Percentiles rank a stretch among this genome's conserved stretches.
Evolutionary conservation across 2,113 vertebrate species (phyloP).

Genomic region (Damaliscus lunatus): DNA sequence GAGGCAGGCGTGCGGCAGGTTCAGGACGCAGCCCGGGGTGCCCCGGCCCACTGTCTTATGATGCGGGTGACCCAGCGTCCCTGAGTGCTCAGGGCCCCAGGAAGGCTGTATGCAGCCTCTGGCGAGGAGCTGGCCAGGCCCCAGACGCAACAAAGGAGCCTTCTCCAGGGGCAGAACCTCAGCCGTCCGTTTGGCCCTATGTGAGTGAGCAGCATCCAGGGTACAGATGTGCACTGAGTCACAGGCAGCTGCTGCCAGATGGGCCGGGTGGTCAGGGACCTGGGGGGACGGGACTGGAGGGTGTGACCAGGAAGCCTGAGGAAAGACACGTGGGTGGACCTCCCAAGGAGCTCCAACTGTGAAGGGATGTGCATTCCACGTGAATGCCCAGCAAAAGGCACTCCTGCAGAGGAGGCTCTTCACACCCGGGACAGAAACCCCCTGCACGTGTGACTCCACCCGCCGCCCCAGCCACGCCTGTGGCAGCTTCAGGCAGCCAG

Average conservation of each 20-base stretch:
- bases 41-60: rapidly evolving
- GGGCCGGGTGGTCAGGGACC: background rate
- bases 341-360: background rate
- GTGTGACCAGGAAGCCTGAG: background rate
- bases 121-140: background rate
- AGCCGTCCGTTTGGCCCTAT: background rate
- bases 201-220: background rate
- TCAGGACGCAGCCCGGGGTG: rapidly evolving
- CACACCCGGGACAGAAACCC: background rate
- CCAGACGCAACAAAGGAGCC: background rate
- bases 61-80: rapidly evolving
- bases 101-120: background rate
- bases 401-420: background rate
- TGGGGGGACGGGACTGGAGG: background rate
- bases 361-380: rapidly evolving
- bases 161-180: background rate
- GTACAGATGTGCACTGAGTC: background rate
- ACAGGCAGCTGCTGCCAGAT: background rate
- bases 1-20: no score
- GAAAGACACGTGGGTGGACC: background rate
- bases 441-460: background rate
- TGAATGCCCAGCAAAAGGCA: background rate
- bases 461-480: background rate
- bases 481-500: background rate
- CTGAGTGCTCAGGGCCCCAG: background rate